A percentile compares a stretch with the other conserved stretches of the same genome.
These are phyloP conservation scores for Sussaba pulchella DNA, from an alignment of 2,888 invertebrate species.

Conservation along the genomic window DNA sequence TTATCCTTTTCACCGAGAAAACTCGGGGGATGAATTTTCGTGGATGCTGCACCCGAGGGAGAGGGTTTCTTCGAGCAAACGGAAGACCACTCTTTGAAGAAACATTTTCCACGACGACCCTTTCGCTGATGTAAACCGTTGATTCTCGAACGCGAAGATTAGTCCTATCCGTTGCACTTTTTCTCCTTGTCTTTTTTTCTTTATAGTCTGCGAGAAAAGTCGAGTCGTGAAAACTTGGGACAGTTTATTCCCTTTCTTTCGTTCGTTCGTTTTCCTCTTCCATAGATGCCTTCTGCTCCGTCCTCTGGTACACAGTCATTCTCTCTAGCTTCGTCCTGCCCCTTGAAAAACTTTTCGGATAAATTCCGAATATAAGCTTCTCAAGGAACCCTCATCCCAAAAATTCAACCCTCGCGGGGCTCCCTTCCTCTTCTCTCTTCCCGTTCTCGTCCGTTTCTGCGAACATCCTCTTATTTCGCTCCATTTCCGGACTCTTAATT, in stretches of 20 bases:
- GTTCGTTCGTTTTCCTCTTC: conserved; percentile 14
- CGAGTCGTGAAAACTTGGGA: conserved; percentile 37
- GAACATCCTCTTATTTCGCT: conserved; percentile 77
- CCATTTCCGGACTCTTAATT: conserved; percentile 82
- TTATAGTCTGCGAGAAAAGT: conserved; percentile 33
- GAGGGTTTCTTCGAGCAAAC: conserved; percentile 53
- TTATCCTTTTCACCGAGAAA: conserved; percentile 14
- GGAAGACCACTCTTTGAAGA: conserved; percentile 28
- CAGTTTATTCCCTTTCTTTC: conserved; percentile 42
- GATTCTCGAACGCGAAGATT: conserved; percentile 40
- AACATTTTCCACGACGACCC: not conserved
- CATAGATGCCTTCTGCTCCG: conserved; percentile 14
- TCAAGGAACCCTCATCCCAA: conserved; percentile 53
- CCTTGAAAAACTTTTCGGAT: conserved; percentile 70
- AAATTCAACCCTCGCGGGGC: conserved; percentile 43
- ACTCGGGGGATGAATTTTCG: conserved; percentile 74
- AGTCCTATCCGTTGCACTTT: conserved; percentile 31
- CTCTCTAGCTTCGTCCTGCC: conserved; percentile 56
- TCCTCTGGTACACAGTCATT: conserved; percentile 44
- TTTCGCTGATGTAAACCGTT: conserved; percentile 13
- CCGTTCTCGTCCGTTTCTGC: not conserved
- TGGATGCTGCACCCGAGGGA: conserved; percentile 67
- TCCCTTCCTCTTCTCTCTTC: conserved; percentile 1
- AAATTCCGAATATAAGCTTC: conserved; percentile 79
- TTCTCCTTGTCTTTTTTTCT: not conserved